These are phyloP conservation scores for Hypanus sabinus DNA, from an alignment of 2,113 vertebrate species.

Conservation along the genomic window DNA sequence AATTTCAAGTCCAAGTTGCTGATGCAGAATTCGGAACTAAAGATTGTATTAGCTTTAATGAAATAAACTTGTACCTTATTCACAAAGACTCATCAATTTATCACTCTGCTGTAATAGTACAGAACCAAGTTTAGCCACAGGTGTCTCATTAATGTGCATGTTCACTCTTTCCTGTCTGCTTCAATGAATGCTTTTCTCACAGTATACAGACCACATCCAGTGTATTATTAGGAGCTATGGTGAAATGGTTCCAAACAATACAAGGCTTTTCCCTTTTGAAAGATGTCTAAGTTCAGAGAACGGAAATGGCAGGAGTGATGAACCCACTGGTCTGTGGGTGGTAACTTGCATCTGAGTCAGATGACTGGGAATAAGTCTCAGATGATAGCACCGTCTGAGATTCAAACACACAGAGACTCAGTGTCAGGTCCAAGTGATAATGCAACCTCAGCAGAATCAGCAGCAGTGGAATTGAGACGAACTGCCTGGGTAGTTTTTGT, in stretches of 20 bases:
- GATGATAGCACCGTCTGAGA: background rate
- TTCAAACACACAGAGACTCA: background rate
- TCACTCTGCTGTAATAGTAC: background rate
- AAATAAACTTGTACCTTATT: background rate
- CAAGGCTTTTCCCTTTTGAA: background rate
- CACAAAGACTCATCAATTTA: background rate
- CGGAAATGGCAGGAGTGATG: background rate
- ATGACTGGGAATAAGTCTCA: background rate
- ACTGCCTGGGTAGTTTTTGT: background rate
- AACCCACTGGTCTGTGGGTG: constrained; percentile 5
- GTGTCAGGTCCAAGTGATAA: constrained; percentile 16
- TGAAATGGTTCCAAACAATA: constrained; percentile 11
- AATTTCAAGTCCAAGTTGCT: background rate
- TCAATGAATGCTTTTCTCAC: constrained; percentile 6
- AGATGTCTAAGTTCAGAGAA: background rate
- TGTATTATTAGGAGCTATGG: background rate
- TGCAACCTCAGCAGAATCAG: constrained; percentile 13
- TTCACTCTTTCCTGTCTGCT: background rate
- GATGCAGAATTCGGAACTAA: background rate
- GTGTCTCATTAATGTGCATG: background rate
- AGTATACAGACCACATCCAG: background rate
- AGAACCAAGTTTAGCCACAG: background rate
- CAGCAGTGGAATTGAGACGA: background rate
- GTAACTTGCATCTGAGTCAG: background rate
- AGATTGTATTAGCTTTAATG: background rate